Evolutionary conservation across 2,113 vertebrate genomes (phyloP).

Genomic region (Noctilio leporinus): DNA sequence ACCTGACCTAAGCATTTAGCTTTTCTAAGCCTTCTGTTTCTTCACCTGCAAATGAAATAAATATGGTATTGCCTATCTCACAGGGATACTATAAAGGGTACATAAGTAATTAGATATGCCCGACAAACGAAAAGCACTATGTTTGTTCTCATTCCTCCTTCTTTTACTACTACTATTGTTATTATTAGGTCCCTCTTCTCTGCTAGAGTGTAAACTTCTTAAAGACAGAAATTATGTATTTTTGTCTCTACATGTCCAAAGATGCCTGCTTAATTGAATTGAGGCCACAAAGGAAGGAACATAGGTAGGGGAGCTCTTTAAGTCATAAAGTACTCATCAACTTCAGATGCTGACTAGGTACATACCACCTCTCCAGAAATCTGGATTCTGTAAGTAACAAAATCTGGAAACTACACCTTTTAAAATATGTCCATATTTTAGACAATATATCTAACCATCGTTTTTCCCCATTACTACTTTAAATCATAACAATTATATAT

Average conservation of each 20-base stretch:
- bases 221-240: background rate
- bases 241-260: background rate
- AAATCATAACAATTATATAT: background rate
- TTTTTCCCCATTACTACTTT: background rate
- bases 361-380: background rate
- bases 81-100: background rate
- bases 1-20: background rate
- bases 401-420: background rate
- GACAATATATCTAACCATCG: background rate
- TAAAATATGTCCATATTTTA: constrained; percentile 2
- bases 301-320: background rate
- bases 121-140: background rate
- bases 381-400: background rate
- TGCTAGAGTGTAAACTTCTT: background rate
- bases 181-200: background rate
- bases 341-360: background rate
- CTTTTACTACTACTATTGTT: background rate
- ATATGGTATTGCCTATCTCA: background rate
- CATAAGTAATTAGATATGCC: background rate
- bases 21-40: constrained; percentile 2
- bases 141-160: background rate
- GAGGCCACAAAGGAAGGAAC: background rate
- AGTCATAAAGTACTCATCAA: background rate
- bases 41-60: background rate
- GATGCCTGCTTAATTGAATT: background rate